Evolutionary conservation across 2,888 invertebrate genomes (phyloP), one percentile per base, ranked within the genome.

Genomic region (Zeuzera pyrina): DNA sequence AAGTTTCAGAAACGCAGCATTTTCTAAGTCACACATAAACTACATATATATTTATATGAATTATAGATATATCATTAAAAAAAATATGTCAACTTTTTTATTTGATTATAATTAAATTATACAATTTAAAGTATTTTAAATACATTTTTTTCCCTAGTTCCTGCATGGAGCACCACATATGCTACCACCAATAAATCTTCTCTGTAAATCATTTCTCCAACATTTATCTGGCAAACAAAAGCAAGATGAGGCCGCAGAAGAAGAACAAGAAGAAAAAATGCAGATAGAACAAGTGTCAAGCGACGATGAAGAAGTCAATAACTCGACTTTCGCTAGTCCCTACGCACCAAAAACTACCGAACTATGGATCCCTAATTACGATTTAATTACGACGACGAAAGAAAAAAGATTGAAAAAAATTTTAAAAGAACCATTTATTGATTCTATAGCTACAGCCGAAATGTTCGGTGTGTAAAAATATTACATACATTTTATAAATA

Each of bases 331-430:
- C n/a, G n/a, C n/a, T 15, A 49, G 54, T 3, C 43, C 53, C 1
- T 53, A 53, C 7, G 45, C 57, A 0, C 65, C 68, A 0, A 68
- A 59, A 43, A 39, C 52, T 0, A 48, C 60, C 1, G 71, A 74
- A 33, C 49, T 79, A 0, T 81, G 81, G 79, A 67, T 70, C 0
- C 62, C 73, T 0, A 78, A 84, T 32, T 73, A 77, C 26, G 77
- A 77, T 25, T 62, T 65, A 15, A 60, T 86, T n/a, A n/a, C n/a
- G n/a, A n/a, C n/a, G n/a, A n/a, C n/a, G 0, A 74, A 85, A 43
- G 79, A 84, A 40, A 84, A 85, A 42, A 66, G 76, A 36, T 45
- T 77, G 1, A 57, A 54, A 13, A 79, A 69, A 65, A 63, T 86
- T 11, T 52, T 63, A 22, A 59, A 57, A 25, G 62, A 65, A 47